phyloP scores from a whole-genome alignment of 2,888 invertebrate genomes.

The Phlogophora meticulosa region DNA sequence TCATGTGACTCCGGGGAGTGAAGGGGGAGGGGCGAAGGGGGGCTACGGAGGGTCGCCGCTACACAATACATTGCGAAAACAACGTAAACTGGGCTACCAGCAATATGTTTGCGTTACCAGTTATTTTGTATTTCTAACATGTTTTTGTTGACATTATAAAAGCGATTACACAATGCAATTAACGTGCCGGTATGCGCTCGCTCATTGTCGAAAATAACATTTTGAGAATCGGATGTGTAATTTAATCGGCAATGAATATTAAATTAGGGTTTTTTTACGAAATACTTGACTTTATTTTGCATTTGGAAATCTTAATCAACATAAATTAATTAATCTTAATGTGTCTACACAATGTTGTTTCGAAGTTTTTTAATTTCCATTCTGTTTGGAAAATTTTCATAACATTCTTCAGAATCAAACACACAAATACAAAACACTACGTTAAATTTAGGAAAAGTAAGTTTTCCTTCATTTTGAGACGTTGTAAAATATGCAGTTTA shows the following conservation, averaged over 20 bases:
- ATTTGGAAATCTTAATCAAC: slow-evolving; percentile 28
- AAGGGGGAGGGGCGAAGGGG: slow-evolving; percentile 12
- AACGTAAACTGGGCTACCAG: slow-evolving; percentile 74
- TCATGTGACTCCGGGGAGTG: slow-evolving; percentile 75
- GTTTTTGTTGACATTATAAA: slow-evolving; percentile 78
- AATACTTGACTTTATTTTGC: slow-evolving; percentile 18
- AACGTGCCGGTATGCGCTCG: slow-evolving; percentile 57
- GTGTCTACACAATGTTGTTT: background rate
- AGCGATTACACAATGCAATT: slow-evolving; percentile 76
- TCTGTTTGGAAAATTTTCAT: background rate
- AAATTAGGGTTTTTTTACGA: slow-evolving; percentile 35
- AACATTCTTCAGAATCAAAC: background rate
- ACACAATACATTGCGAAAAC: slow-evolving; percentile 83
- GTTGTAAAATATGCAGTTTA: slow-evolving; percentile 9
- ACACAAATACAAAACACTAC: background rate
- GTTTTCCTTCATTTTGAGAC: background rate
- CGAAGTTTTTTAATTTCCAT: background rate
- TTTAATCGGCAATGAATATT: slow-evolving; percentile 35
- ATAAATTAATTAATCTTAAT: slow-evolving; percentile 18
- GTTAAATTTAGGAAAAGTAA: no score
- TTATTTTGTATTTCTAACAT: slow-evolving; percentile 76
- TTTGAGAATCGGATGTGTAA: slow-evolving; percentile 45
- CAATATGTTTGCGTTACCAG: slow-evolving; percentile 74
- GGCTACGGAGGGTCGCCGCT: slow-evolving; percentile 48
- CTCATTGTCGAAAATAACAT: slow-evolving; percentile 39